Evolutionary conservation across 2,888 invertebrate species (phyloP).

Genomic region (Archips crataeganus): DNA sequence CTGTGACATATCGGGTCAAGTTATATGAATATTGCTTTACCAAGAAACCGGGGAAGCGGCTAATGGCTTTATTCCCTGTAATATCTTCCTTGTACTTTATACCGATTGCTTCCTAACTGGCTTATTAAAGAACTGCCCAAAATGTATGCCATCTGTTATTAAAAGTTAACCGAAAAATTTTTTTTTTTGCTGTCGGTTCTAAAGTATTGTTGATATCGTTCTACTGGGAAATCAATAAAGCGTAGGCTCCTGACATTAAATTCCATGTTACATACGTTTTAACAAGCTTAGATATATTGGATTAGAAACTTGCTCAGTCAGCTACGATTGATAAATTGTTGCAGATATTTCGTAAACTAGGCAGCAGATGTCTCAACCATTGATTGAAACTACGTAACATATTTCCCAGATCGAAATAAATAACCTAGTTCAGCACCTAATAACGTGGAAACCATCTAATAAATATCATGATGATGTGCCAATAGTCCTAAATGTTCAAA

Average conservation of each 20-base stretch:
- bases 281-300: background rate
- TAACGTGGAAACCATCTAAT: background rate
- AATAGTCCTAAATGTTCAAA: background rate
- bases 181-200: slow-evolving; percentile 2
- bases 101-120: slow-evolving; percentile 17
- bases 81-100: slow-evolving; percentile 11
- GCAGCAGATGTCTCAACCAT: background rate
- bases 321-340: background rate
- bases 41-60: slow-evolving; percentile 8
- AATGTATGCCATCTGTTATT: too few relatives aligned
- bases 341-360: slow-evolving; percentile 3
- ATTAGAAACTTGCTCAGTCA: background rate
- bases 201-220: slow-evolving; percentile 21
- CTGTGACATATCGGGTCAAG: slow-evolving; percentile 37
- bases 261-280: slow-evolving; percentile 2
- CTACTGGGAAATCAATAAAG: slow-evolving; percentile 59
- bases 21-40: slow-evolving; percentile 29
- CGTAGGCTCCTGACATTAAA: slow-evolving; percentile 49
- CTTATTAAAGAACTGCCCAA: background rate
- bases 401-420: background rate
- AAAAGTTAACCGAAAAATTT: background rate
- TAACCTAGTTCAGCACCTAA: background rate
- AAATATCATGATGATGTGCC: background rate
- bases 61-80: slow-evolving; percentile 20
- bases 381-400: slow-evolving; percentile 1